These are phyloP conservation scores for Athene noctua DNA, from an alignment of 2,113 vertebrate species.

Conservation along the genomic window DNA sequence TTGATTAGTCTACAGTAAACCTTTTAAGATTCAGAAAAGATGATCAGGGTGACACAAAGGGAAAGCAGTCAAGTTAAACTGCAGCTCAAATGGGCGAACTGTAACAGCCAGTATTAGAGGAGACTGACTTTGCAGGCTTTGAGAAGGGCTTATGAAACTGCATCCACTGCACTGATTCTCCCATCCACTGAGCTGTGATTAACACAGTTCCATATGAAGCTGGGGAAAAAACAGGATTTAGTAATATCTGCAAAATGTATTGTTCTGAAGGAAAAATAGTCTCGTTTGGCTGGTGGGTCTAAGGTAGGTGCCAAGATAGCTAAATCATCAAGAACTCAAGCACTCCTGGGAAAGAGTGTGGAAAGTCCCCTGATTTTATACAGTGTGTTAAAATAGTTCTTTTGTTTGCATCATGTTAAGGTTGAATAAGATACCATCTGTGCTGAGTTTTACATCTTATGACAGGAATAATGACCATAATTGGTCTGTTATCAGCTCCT, in stretches of 20 bases:
- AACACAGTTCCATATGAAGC: constrained; percentile 10
- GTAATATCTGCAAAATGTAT: constrained; percentile 51
- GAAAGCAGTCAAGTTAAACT: background rate
- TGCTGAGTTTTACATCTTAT: background rate
- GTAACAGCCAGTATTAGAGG: background rate
- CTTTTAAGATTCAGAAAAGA: background rate
- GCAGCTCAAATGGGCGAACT: background rate
- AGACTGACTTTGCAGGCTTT: background rate
- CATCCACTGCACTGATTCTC: background rate
- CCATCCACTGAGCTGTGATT: constrained; percentile 10
- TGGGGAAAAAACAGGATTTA: background rate
- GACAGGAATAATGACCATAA: constrained; percentile 20
- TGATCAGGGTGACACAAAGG: background rate
- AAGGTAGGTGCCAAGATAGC: constrained; percentile 19
- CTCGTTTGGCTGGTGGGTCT: constrained; percentile 14
- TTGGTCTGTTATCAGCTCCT: background rate
- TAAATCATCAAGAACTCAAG: constrained; percentile 2
- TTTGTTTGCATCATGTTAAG: constrained; percentile 41
- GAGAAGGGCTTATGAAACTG: background rate
- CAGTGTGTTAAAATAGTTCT: constrained; percentile 30
- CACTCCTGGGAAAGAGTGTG: constrained; percentile 25
- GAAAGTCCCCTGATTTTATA: constrained; percentile 27
- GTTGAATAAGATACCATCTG: constrained; percentile 54
- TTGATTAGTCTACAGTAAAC: background rate
- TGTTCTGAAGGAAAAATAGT: constrained; percentile 43